Conservation (phyloP, 2,888 invertebrate species). For the Anagyrus pseudococci region DNA sequence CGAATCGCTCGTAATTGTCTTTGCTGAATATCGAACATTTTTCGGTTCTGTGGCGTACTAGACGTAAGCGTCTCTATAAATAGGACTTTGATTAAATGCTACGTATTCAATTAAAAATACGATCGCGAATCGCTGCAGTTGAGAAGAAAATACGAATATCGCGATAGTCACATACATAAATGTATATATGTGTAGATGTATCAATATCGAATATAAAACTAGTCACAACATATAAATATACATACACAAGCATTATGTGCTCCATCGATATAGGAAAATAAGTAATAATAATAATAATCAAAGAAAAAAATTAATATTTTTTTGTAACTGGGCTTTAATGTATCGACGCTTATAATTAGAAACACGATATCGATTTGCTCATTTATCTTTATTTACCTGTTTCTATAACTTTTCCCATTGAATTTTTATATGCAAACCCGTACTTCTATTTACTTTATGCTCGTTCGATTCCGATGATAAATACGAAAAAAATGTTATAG, state of each 20-base stretch:
- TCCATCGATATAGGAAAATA: slow-evolving; percentile 56
- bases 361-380: too few species aligned
- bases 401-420: not conserved
- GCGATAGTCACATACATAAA: slow-evolving; percentile 42
- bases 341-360: not conserved
- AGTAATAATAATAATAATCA: slow-evolving; percentile 17
- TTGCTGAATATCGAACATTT: too few species aligned
- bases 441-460: not conserved
- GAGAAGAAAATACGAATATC: slow-evolving; percentile 42
- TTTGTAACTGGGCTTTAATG: not conserved
- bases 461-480: slow-evolving; percentile 2
- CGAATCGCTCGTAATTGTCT: slow-evolving; percentile 21
- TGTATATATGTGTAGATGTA: slow-evolving; percentile 25
- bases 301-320: not conserved
- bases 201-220: slow-evolving; percentile 55
- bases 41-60: too few species aligned
- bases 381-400: not conserved
- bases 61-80: too few species aligned
- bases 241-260: slow-evolving; percentile 62
- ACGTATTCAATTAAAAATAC: too few species aligned
- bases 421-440: not conserved
- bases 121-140: slow-evolving; percentile 46
- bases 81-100: too few species aligned
- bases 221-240: slow-evolving; percentile 61
- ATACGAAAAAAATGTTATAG: too few species aligned